Evolutionary conservation across 2,888 invertebrate species (phyloP).

Genomic region (Halocaridina rubra): DNA sequence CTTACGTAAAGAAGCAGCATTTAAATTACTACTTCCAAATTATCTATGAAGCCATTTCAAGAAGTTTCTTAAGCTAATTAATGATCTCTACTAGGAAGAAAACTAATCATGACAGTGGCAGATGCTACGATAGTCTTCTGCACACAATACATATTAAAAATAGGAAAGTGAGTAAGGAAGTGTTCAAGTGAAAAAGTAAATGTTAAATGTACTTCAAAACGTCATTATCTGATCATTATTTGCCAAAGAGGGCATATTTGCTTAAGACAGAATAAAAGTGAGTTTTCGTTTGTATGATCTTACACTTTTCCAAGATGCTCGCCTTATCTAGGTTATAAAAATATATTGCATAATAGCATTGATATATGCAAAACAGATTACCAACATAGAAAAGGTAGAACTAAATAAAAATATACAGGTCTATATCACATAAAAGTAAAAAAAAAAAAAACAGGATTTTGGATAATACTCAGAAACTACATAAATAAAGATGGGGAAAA

Average conservation of each 20-base stretch:
- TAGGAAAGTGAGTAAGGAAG: not conserved
- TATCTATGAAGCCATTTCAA: not conserved
- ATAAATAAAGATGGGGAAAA: not conserved
- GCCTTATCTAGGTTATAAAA: too few relatives aligned
- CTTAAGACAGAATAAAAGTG: conserved; percentile 17
- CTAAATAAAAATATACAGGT: too few relatives aligned
- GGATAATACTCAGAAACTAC: not conserved
- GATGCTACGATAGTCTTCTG: not conserved
- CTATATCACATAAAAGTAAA: too few relatives aligned
- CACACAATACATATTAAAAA: not conserved
- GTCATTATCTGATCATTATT: not conserved
- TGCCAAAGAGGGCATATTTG: not conserved
- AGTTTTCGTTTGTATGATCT: too few relatives aligned
- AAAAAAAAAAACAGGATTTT: not conserved
- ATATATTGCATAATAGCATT: too few relatives aligned
- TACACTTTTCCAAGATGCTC: too few relatives aligned
- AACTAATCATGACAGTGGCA: too few relatives aligned
- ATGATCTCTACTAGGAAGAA: too few relatives aligned
- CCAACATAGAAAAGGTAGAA: too few relatives aligned
- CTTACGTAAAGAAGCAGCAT: too few relatives aligned
- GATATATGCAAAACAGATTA: too few relatives aligned
- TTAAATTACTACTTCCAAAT: not conserved
- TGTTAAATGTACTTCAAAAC: not conserved
- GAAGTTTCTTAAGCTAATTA: too few relatives aligned
- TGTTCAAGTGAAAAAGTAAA: not conserved